Evolutionary conservation across 2,797 vertebrate species (phyloP).

Genomic region (Syngnathus rostellatus): DNA sequence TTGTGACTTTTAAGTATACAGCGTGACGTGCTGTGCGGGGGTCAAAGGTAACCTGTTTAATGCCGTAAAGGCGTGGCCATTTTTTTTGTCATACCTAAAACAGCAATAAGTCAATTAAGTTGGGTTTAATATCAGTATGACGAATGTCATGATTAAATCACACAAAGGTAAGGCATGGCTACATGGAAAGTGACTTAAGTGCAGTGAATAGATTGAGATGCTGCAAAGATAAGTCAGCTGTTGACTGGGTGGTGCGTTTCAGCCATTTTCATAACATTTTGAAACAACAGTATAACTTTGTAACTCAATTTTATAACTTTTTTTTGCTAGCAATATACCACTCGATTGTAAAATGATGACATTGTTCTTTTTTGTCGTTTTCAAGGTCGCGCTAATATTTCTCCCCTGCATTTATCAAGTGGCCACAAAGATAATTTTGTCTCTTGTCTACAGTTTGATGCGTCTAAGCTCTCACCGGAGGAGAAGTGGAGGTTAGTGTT

Average conservation of each 20-base stretch:
- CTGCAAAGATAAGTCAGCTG: no score
- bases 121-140: no score
- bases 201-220: no score
- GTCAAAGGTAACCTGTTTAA: conserved; percentile 41
- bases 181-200: not conserved
- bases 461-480: conserved; percentile 88
- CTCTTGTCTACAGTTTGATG: conserved; percentile 68
- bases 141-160: no score
- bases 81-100: not conserved
- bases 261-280: no score
- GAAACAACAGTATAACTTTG: no score
- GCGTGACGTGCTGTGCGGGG: conserved; percentile 44
- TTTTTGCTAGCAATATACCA: no score
- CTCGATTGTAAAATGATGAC: no score
- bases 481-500: conserved; percentile 93
- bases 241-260: no score
- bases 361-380: not conserved
- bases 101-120: not conserved
- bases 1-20: not conserved
- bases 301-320: no score
- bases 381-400: not conserved
- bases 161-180: no score
- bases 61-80: not conserved
- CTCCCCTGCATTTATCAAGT: not conserved
- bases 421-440: not conserved